Conservation (phyloP, 2,888 invertebrate genomes). For the Camptogramma bilineatum region DNA sequence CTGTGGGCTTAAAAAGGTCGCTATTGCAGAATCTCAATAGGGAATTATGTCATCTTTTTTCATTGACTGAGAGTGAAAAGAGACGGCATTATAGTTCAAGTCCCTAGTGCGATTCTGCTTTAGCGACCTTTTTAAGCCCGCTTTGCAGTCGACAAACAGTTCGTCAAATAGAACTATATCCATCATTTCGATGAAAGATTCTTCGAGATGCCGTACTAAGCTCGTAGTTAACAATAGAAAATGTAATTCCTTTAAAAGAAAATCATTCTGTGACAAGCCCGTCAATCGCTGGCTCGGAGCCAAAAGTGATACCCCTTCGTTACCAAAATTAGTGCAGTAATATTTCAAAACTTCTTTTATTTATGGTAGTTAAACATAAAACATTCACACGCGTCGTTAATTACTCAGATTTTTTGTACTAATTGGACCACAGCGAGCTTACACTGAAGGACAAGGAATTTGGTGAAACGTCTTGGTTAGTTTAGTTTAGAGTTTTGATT, state of each 20-base stretch:
- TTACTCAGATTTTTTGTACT: slow-evolving; percentile 47
- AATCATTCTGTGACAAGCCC: slow-evolving; percentile 41
- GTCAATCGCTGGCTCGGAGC: slow-evolving; percentile 50
- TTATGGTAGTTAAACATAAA: slow-evolving; percentile 26
- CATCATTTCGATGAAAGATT: too few species aligned
- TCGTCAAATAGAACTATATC: too few species aligned
- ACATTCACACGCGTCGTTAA: slow-evolving; percentile 45
- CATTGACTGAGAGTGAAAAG: too few species aligned
- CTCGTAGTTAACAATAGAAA: not conserved
- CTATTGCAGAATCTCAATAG: too few species aligned
- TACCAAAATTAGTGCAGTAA: slow-evolving; percentile 42
- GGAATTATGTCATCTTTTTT: too few species aligned
- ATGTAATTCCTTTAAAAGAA: slow-evolving; percentile 18
- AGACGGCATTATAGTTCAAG: too few species aligned
- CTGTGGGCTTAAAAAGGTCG: too few species aligned
- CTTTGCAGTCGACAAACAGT: too few species aligned
- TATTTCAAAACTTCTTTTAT: slow-evolving; percentile 40
- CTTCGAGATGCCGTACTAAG: too few species aligned
- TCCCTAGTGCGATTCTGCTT: too few species aligned
- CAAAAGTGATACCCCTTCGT: slow-evolving; percentile 33
- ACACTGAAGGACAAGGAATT: slow-evolving; percentile 39
- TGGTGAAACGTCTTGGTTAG: not conserved
- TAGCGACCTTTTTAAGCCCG: too few species aligned
- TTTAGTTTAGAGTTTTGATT: not conserved
- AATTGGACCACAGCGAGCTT: slow-evolving; percentile 48